Evolutionary conservation across 2,797 vertebrate species (phyloP).

Genomic region (Myiotriccus ornatus): DNA sequence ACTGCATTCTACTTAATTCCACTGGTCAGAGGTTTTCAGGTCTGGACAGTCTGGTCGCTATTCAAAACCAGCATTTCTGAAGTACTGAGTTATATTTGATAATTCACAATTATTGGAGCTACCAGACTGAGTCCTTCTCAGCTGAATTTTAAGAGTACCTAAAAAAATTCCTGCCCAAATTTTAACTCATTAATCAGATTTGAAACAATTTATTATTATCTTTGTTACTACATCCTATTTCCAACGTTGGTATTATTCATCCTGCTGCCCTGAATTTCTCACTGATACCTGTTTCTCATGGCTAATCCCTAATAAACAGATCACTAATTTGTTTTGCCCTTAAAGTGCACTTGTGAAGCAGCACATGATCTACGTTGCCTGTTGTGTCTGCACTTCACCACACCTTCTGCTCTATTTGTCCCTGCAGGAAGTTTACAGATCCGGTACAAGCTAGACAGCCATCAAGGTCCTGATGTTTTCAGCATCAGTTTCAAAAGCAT

Average conservation of each 20-base stretch:
- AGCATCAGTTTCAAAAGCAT: constrained; percentile 80
- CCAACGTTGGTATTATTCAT: not conserved
- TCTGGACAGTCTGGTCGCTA: not conserved
- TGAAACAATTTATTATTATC: not conserved
- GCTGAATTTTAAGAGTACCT: not conserved
- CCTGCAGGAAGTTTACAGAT: constrained; percentile 88
- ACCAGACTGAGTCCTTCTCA: not conserved
- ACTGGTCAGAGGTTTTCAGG: not conserved
- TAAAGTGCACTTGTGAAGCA: not conserved
- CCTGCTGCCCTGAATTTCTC: not conserved
- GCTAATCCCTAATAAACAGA: not conserved
- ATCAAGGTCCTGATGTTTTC: constrained; percentile 81
- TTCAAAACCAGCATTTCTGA: not conserved
- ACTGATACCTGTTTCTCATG: not conserved
- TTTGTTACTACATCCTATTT: not conserved
- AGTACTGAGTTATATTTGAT: not conserved
- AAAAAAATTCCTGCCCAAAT: not conserved
- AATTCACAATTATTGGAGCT: not conserved
- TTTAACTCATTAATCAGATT: not conserved
- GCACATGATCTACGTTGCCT: no score
- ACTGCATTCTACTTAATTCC: not conserved
- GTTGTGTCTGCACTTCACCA: not conserved
- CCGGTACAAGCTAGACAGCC: constrained; percentile 85
- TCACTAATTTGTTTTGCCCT: not conserved
- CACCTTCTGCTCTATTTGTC: not conserved